These are phyloP conservation scores for Leucoraja ocellata DNA, from an alignment of 2,797 vertebrate genomes.

Conservation along the genomic window DNA sequence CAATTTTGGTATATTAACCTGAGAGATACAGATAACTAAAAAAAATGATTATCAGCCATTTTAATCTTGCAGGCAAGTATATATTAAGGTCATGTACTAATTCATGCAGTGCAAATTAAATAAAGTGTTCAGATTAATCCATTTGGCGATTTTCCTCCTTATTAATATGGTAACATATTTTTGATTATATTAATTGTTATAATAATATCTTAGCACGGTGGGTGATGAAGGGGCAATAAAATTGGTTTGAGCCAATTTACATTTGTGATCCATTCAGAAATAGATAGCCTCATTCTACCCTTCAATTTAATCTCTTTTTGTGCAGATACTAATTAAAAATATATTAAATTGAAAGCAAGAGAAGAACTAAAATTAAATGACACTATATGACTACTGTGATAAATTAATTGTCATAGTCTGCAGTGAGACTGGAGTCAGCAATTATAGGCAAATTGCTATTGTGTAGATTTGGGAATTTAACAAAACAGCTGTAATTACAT, in stretches of 20 bases:
- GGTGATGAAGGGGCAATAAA: background rate
- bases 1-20: background rate
- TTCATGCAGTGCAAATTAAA: background rate
- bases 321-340: conserved; percentile 20
- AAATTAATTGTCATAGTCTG: conserved; percentile 43
- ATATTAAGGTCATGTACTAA: background rate
- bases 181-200: background rate
- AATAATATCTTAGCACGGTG: background rate
- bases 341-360: conserved; percentile 21
- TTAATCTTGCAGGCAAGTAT: background rate
- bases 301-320: conserved; percentile 20
- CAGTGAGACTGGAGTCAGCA: conserved; percentile 40
- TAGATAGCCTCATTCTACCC: conserved; percentile 11
- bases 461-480: conserved; percentile 43
- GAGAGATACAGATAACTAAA: background rate
- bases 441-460: conserved; percentile 44
- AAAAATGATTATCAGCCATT: background rate
- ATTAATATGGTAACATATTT: background rate
- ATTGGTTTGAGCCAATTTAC: background rate
- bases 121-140: background rate
- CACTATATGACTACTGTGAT: conserved; percentile 42
- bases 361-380: conserved; percentile 4
- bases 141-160: background rate
- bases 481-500: conserved; percentile 43
- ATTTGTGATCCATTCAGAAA: background rate